phyloP scores from a whole-genome alignment of 2,113 vertebrate genomes.

The Callithrix jacchus region DNA sequence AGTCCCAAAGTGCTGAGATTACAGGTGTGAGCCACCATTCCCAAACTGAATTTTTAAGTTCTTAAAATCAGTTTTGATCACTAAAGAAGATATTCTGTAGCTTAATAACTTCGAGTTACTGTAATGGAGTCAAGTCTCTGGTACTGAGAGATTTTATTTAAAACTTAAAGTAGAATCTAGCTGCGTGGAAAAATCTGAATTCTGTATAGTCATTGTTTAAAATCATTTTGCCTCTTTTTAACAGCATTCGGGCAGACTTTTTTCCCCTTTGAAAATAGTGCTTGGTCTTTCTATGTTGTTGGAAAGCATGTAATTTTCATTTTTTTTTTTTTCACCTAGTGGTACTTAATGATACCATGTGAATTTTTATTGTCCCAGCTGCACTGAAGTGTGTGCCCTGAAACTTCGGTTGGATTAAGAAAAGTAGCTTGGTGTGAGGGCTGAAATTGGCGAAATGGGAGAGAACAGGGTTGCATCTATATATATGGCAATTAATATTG shows the following conservation, averaged over 20 bases:
- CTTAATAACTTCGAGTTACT: background rate
- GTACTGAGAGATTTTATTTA: background rate
- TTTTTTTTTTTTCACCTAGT: background rate
- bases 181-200: background rate
- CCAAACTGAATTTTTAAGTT: background rate
- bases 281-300: background rate
- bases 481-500: constrained; percentile 61
- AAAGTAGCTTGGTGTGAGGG: background rate
- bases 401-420: constrained; percentile 46
- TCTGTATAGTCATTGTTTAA: background rate
- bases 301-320: constrained; percentile 36
- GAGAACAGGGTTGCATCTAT: constrained; percentile 30
- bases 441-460: constrained; percentile 23
- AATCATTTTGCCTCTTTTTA: background rate
- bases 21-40: too few relatives aligned
- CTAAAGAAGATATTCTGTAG: background rate
- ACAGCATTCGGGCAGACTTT: background rate
- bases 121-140: background rate
- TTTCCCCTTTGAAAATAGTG: constrained; percentile 2
- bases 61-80: constrained; percentile 13
- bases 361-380: constrained; percentile 46
- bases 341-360: constrained; percentile 42
- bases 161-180: background rate
- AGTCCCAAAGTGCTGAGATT: too few relatives aligned
- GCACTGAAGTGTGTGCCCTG: constrained; percentile 31